Percentiles rank a stretch among this genome's conserved stretches.
phyloP scores from a whole-genome alignment of 2,797 vertebrate species.

The Sus cebifrons region DNA sequence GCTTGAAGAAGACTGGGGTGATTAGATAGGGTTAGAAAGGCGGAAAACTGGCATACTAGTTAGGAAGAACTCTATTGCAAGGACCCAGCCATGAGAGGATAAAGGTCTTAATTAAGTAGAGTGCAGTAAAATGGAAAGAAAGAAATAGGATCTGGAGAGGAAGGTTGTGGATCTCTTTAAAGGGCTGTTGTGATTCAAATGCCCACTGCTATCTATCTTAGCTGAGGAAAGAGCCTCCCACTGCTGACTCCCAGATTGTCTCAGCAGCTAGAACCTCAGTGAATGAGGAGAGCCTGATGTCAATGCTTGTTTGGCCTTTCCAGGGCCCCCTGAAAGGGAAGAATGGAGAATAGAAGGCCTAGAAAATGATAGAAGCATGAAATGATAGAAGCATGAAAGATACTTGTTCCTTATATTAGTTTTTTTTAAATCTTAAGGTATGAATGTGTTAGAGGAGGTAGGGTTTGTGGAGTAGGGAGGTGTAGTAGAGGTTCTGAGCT shows the following conservation, averaged over 20 bases:
- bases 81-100: neutral
- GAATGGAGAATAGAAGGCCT: neutral
- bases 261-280: neutral
- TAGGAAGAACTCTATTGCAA: neutral
- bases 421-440: constrained; percentile 10
- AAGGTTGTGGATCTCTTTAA: neutral
- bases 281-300: neutral
- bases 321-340: neutral
- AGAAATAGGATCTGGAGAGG: neutral
- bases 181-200: neutral
- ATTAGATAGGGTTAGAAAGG: neutral
- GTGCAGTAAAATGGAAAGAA: neutral
- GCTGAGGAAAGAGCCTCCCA: neutral
- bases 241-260: neutral
- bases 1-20: neutral
- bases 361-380: neutral
- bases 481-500: neutral
- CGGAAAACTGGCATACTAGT: neutral
- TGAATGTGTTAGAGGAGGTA: neutral
- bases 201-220: neutral
- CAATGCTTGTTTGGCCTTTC: neutral
- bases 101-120: neutral
- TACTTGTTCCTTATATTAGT: neutral
- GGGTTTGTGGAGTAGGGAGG: neutral
- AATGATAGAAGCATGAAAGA: neutral